Percentiles rank a stretch among this genome's conserved stretches.
These are phyloP conservation scores for Netelia fuscicornis DNA, from an alignment of 2,888 invertebrate species.

Conservation along the genomic window DNA sequence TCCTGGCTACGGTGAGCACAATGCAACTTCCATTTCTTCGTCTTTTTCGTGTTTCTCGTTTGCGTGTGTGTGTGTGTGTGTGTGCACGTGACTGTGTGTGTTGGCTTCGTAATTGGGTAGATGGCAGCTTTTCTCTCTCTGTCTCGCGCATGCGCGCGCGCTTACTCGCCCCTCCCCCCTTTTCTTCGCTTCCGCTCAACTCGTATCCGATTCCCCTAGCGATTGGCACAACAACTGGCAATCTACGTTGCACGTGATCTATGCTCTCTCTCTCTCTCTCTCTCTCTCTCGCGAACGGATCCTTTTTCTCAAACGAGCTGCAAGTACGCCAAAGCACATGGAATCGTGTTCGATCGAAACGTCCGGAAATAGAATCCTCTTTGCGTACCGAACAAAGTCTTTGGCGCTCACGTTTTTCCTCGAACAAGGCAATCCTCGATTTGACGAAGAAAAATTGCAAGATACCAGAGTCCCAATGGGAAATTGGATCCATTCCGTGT, in stretches of 20 bases:
- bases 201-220: conserved; percentile 77
- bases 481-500: no score
- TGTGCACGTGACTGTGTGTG: neutral
- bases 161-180: conserved; percentile 14
- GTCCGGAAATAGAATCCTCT: no score
- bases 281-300: conserved; percentile 3
- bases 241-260: conserved; percentile 81
- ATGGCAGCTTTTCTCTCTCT: conserved; percentile 5
- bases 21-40: conserved; percentile 19
- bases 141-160: neutral
- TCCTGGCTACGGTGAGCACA: conserved; percentile 4
- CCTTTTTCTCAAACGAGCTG: conserved; percentile 16
- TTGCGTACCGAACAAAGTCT: no score
- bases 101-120: neutral
- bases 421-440: no score
- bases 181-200: conserved; percentile 59
- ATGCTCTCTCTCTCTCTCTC: conserved; percentile 67
- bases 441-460: no score
- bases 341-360: no score
- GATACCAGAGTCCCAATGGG: no score
- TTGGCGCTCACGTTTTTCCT: no score
- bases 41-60: no score
- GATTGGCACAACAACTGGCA: conserved; percentile 76
- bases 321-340: neutral
- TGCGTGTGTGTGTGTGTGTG: neutral